phyloP scores from a whole-genome alignment of 1,140 invertebrate species.

The Lethrus apterus region DNA sequence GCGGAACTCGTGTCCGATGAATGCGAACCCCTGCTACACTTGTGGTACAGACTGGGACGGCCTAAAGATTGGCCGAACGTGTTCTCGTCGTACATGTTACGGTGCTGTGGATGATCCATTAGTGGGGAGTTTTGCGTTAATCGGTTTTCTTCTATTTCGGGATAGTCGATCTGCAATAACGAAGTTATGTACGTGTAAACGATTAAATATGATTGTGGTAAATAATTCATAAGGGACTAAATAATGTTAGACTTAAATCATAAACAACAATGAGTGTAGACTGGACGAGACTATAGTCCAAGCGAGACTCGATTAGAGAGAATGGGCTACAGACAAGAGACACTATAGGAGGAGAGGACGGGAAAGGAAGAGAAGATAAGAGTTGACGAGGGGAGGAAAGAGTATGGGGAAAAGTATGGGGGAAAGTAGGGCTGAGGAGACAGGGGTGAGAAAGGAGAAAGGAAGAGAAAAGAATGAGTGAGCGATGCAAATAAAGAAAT shows the following conservation, averaged over 20 bases:
- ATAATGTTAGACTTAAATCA: too few relatives aligned
- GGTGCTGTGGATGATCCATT: conserved; percentile 39
- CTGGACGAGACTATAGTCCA: neutral
- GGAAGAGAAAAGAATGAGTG: too few relatives aligned
- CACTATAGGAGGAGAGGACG: neutral
- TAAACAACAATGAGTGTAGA: conserved; percentile 2
- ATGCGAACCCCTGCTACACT: conserved; percentile 78
- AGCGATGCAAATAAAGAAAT: too few relatives aligned
- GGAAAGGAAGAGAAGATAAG: too few relatives aligned
- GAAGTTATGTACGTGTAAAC: too few relatives aligned
- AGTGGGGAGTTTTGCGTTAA: conserved; percentile 33
- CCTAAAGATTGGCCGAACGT: neutral
- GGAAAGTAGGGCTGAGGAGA: too few relatives aligned
- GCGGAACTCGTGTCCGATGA: conserved; percentile 92
- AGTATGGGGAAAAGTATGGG: too few relatives aligned
- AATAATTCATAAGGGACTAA: too few relatives aligned
- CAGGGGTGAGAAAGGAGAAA: too few relatives aligned
- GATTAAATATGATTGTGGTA: too few relatives aligned
- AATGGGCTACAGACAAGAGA: neutral
- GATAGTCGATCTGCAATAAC: conserved; percentile 69
- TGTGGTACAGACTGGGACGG: conserved; percentile 40
- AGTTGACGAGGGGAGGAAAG: too few relatives aligned
- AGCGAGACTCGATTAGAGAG: neutral
- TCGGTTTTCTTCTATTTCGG: conserved; percentile 57
- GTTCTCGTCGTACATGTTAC: conserved; percentile 51